Evolutionary conservation across 1,140 invertebrate species (phyloP), one percentile per base, ranked within the genome.

Genomic region (Hetaerina americana): DNA sequence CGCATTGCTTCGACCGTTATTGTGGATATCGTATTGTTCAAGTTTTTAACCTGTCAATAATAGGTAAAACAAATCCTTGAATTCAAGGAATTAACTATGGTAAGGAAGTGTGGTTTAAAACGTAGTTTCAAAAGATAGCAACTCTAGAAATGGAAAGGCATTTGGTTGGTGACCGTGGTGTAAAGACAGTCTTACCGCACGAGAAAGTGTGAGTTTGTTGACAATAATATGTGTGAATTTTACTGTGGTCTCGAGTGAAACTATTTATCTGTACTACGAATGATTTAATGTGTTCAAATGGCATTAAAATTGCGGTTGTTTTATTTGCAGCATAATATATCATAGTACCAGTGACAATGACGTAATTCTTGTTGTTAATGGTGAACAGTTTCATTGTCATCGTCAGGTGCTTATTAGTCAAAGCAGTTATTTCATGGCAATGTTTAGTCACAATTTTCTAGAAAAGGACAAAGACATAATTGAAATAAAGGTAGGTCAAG

Each of bases 401-500:
- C 77, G 79, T 25, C 79, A 80, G 71, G 76, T 84, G n/a, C 73
- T 84, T 29, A 78, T 81, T 29, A 78, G 80, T 10, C 79, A 81
- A 71, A 83, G 81, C 73, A 81, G 79, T 1, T 84, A 84, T 71
- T 84, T 84, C 69, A 75, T 79, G 40, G 82, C 81, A 27, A 84
- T 84, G 82, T 84, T 84, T 72, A 79, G 80, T n/a, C 78, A 78
- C 74, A 78, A 82, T 69, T 76, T 84, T 66, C 72, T 77, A 70
- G 83, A 84, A 74, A 81, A 78, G 72, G 75, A 78, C 25, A 74
- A 79, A 40, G 78, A 82, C 6, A 67, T 71, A 8, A 75, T 80
- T 27, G 74, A 76, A 71, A 72, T 77, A 26, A 70, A 77, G 74
- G 76, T 72, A 24, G 24, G 68, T 67, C 2, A n/a, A n/a, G n/a